Conservation (phyloP, 2,113 vertebrate species). For the Colaptes auratus region DNA sequence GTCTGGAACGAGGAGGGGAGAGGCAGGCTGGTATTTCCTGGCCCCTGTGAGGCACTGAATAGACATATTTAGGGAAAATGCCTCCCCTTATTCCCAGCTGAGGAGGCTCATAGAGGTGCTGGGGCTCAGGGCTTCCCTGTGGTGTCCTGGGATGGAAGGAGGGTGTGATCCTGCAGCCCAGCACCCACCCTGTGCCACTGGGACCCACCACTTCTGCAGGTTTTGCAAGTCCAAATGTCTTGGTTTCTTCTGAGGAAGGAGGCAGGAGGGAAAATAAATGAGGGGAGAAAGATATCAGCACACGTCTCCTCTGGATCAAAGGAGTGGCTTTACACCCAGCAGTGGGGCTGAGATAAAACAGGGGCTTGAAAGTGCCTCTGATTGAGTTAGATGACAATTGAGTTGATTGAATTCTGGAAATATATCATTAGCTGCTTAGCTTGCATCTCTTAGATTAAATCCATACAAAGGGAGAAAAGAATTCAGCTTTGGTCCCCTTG, state of each 20-base stretch:
- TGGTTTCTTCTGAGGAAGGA: neutral
- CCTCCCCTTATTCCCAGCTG: neutral
- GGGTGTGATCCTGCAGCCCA: neutral
- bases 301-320: neutral
- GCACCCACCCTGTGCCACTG: no score
- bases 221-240: neutral
- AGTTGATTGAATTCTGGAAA: slow-evolving; percentile 58
- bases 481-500: neutral
- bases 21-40: slow-evolving; percentile 27
- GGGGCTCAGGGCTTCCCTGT: neutral
- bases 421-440: slow-evolving; percentile 16
- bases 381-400: slow-evolving; percentile 30
- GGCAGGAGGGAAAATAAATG: neutral
- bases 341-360: neutral
- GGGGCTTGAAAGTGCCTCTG: slow-evolving; percentile 46
- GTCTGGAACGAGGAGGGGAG: neutral
- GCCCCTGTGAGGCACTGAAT: slow-evolving; percentile 1
- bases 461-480: slow-evolving; percentile 36
- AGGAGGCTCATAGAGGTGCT: neutral
- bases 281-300: neutral
- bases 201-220: neutral
- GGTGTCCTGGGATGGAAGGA: neutral
- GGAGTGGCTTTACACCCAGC: slow-evolving; percentile 10
- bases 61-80: slow-evolving; percentile 9
- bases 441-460: slow-evolving; percentile 56